Evolutionary conservation across 2,797 vertebrate genomes (phyloP), one percentile per base, ranked within the genome.

Genomic region (Pseudomugil gertrudae): DNA sequence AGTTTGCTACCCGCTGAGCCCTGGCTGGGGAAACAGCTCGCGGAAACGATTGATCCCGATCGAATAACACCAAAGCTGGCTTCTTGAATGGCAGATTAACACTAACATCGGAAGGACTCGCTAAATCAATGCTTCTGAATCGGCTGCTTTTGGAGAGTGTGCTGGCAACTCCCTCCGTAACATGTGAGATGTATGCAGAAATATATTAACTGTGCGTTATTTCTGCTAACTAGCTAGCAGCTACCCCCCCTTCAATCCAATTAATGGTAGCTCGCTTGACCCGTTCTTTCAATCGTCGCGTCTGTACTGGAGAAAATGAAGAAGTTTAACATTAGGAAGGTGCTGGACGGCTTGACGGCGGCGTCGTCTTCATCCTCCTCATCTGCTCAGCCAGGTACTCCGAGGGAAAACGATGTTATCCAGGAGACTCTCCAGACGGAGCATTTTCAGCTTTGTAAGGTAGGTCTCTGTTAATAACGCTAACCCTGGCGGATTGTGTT

Each of bases 361-460:
- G 95, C 92, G 74, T 97, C 88, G 17, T 86, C 96, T 63, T 94
- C 95, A 52, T 79, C 85, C 73, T 78, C 88, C 26, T 30, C 86
- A 60, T 83, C 95, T 48, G 83, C 93, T 55, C 96, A 94, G 70
- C 69, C 93, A 9, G 96, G 95, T 26, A 84, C 82, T 79, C 64
- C 72, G 81, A 92, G 93, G 79, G 97, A 98, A 76, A 96, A 92
- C 81, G 97, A 98, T 57, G 83, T 80, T 9, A 92, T 98, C 87
- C 95, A 92, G 82, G 98, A 98, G 94, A 97, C 93, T 40, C 95
- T 98, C 81, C 96, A 98, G 93, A 96, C 97, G 63, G 98, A 98
- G 81, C 95, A 98, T 93, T 98, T 98, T 51, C 98, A 99, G 96
- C 97, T 98, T 62, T 98, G 98, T 93, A 99, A 98, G 97, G 98